Evolutionary conservation across 2,113 vertebrate species (phyloP).

Genomic region (Coptodon bakossiorum): DNA sequence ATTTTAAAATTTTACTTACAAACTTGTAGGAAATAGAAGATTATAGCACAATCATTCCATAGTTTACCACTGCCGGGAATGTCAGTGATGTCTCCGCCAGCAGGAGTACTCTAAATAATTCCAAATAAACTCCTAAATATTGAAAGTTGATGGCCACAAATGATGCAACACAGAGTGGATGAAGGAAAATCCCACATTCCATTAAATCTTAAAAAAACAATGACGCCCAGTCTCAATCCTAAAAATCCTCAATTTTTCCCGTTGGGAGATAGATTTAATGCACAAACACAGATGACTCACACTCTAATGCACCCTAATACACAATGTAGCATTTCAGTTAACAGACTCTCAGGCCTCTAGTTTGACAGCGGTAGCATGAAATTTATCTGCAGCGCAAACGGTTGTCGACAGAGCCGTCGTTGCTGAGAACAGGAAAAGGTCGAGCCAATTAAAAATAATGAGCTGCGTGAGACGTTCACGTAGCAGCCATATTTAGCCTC

Average conservation of each 20-base stretch:
- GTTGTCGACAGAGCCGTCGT: background rate
- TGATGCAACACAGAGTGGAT: background rate
- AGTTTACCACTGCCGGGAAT: conserved; percentile 69
- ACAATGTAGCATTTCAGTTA: background rate
- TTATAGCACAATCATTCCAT: conserved; percentile 73
- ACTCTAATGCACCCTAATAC: background rate
- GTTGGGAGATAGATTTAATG: background rate
- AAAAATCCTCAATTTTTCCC: background rate
- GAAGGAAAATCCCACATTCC: conserved; percentile 48
- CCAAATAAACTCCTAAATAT: background rate
- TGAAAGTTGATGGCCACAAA: background rate
- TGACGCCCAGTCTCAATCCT: background rate
- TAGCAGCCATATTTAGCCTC: background rate
- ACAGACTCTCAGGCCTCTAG: conserved; percentile 3
- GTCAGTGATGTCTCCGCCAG: conserved; percentile 47
- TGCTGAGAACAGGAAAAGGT: background rate
- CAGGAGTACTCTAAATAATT: background rate
- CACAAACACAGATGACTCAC: conserved; percentile 30
- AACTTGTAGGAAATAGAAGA: conserved; percentile 29
- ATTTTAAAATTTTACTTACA: conserved; percentile 37
- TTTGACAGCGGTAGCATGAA: background rate
- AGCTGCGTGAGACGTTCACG: background rate
- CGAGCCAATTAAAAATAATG: conserved; percentile 11
- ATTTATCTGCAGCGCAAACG: background rate
- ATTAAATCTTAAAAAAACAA: background rate